Base-by-base conservation (phyloP, 2,888 invertebrate species). In the Agonum fuliginosum region DNA sequence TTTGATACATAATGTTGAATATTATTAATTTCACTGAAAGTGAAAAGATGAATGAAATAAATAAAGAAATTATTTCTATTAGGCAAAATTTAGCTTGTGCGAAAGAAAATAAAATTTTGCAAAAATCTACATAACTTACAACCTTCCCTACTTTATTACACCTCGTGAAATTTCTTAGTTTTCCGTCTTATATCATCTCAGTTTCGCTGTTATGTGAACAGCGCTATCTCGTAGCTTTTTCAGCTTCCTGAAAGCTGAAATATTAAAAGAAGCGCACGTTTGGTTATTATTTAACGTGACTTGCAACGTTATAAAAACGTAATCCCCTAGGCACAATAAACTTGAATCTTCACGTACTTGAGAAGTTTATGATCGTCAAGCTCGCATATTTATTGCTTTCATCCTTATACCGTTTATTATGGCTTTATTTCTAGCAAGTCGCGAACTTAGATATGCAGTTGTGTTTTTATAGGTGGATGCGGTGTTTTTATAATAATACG, bases 301-400 rank as follows among this genome's bases (percentile, higher is more conserved):
- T 58, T 62, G 30, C 58, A 62, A 37, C 67, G 41, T 41, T 22
- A 41, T 67, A 67, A 67, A 67, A 67, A 67, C 43, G 12, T n/a
- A 67, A 67, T 67, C 67, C 67, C 67, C 43, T 37, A 5, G 37
- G 12, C 10, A 67, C 43, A 67, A 67, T 67, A 67, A 41, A 67
- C 41, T 37, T 67, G 43, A 37, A 67, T 67, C 67, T 43, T 67
- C 67, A 67, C 67, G 41, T 67, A 41, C 41, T 37, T 67, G 12
- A 37, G 20, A 67, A 20, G 67, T 67, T 67, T 67, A 67, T 67
- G 43, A 41, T 41, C 67, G 67, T 67, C 67, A 67, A 67, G 67
- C 43, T 22, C 41, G 67, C 67, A 17, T 62, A 62, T 62, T 62
- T 62, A 62, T 62, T 34, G 58, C 58, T 62, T 62, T 62, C 58